Evolutionary conservation across 2,888 invertebrate genomes (phyloP).

Genomic region (Yponomeuta malinellus): DNA sequence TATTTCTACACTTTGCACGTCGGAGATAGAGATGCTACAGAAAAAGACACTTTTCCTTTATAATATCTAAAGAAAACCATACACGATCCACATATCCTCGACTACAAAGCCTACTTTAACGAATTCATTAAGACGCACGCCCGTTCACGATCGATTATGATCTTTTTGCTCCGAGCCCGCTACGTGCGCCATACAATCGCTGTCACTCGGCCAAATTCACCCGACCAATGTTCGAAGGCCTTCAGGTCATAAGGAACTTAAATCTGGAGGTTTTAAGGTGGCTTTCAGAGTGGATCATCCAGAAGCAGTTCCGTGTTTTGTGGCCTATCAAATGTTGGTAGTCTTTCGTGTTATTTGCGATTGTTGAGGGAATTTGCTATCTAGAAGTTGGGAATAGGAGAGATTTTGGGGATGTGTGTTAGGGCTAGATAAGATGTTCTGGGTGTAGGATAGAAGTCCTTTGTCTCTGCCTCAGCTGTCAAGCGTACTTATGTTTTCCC

Average conservation of each 20-base stretch:
- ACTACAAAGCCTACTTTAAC: constrained; percentile 38
- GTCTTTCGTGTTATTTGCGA: not conserved
- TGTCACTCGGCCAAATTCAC: constrained; percentile 62
- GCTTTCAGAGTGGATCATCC: not conserved
- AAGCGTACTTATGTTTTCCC: constrained; percentile 73
- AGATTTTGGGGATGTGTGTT: constrained; percentile 50
- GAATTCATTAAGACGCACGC: constrained; percentile 74
- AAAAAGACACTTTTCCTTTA: too few relatives aligned
- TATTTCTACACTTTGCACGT: too few relatives aligned
- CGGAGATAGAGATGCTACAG: too few relatives aligned
- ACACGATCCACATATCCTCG: not conserved
- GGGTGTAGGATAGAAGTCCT: constrained; percentile 34
- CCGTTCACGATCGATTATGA: constrained; percentile 74
- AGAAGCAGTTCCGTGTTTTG: not conserved
- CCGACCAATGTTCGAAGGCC: not conserved
- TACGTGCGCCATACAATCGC: constrained; percentile 71
- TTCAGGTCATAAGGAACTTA: not conserved
- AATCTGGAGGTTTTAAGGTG: not conserved
- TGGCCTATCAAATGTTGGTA: not conserved
- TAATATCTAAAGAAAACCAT: not conserved
- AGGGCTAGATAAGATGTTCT: not conserved
- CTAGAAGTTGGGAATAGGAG: constrained; percentile 31
- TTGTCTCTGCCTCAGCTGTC: constrained; percentile 72
- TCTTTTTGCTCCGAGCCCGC: constrained; percentile 57
- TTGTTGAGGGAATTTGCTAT: not conserved